A percentile compares a stretch with the other conserved stretches of the same genome.
phyloP scores from a whole-genome alignment of 2,113 vertebrate species.

The Nothoprocta pentlandii region DNA sequence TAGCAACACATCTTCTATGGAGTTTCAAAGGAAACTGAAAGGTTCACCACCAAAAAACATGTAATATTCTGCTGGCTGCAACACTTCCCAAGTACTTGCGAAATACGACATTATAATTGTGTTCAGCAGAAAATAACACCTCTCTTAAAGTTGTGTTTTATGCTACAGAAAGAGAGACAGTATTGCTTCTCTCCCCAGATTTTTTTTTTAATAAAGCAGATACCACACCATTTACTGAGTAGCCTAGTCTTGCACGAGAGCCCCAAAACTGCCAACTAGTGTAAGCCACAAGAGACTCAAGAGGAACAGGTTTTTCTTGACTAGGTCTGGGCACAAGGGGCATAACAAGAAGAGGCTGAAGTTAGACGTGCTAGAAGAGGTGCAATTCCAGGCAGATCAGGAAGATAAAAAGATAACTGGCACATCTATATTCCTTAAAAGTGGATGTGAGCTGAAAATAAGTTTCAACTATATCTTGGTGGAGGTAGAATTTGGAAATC shows the following conservation, averaged over 20 bases:
- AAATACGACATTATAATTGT: neutral
- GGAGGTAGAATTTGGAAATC: neutral
- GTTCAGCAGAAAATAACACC: neutral
- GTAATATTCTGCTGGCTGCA: neutral
- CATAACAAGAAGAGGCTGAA: neutral
- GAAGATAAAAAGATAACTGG: neutral
- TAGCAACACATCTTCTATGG: neutral
- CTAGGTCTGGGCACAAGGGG: neutral
- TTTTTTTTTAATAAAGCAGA: neutral
- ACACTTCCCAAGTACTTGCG: neutral
- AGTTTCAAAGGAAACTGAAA: neutral
- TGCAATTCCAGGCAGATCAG: neutral
- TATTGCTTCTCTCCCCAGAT: neutral
- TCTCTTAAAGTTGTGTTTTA: neutral
- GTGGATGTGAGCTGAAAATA: accelerated
- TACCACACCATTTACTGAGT: neutral
- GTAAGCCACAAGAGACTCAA: neutral
- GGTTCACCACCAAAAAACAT: neutral
- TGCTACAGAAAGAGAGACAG: neutral
- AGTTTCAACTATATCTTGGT: neutral
- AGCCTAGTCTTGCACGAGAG: neutral
- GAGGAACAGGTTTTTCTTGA: neutral
- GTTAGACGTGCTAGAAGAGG: neutral
- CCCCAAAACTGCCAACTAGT: neutral
- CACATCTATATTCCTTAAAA: neutral